Conservation (phyloP, 2,888 invertebrate genomes). For the Oconnorella tubifera region DNA sequence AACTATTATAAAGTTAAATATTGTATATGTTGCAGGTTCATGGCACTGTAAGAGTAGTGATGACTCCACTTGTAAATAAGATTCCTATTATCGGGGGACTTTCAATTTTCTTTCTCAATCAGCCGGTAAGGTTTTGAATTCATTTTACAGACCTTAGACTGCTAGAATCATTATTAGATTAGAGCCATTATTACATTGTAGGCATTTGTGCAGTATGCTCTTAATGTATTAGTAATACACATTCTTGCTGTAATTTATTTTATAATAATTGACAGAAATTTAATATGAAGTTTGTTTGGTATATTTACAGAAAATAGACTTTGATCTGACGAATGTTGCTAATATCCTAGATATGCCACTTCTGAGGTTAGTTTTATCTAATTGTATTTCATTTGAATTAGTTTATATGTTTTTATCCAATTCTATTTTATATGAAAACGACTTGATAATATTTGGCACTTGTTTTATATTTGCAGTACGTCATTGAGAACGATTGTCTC, state of each 20-base stretch:
- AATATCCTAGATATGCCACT: slow-evolving; percentile 96
- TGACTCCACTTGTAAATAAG: slow-evolving; percentile 86
- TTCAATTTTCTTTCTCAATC: slow-evolving; percentile 92
- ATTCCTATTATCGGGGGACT: slow-evolving; percentile 93
- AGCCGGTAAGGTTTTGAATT: slow-evolving; percentile 76
- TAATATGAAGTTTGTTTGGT: neutral
- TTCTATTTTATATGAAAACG: no score
- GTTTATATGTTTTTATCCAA: no score
- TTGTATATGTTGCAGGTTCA: no score
- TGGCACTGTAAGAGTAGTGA: slow-evolving; percentile 84
- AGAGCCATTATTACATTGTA: no score
- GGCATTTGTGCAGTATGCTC: no score
- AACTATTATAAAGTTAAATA: no score
- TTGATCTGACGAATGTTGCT: slow-evolving; percentile 90
- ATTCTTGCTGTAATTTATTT: no score
- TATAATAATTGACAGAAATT: neutral
- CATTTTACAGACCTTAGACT: no score
- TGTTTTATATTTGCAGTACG: slow-evolving; percentile 65
- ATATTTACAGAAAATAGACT: slow-evolving; percentile 70
- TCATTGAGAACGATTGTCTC: slow-evolving; percentile 79
- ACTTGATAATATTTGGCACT: neutral
- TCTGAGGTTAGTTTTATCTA: slow-evolving; percentile 65
- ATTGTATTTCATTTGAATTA: no score
- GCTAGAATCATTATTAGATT: no score
- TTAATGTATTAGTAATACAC: no score